phyloP scores from a whole-genome alignment of 2,797 vertebrate species.

The Triplophysa yarkandensis region DNA sequence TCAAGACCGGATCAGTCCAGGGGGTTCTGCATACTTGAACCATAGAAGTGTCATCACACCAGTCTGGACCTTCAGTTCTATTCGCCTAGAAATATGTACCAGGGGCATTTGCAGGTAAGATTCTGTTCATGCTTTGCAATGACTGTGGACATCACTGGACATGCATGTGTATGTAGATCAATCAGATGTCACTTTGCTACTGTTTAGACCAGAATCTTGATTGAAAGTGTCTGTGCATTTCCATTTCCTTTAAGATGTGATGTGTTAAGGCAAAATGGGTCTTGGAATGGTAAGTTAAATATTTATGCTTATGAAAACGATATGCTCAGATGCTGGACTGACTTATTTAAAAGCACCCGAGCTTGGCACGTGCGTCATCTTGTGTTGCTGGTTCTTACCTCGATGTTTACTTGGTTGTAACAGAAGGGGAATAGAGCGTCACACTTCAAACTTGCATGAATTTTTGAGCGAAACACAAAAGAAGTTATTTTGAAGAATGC shows the following conservation, averaged over 20 bases:
- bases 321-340: background rate
- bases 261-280: background rate
- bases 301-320: background rate
- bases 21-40: slow-evolving; percentile 57
- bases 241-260: slow-evolving; percentile 14
- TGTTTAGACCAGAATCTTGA: slow-evolving; percentile 3
- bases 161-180: slow-evolving; percentile 2
- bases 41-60: slow-evolving; percentile 50
- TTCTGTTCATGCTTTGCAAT: slow-evolving; percentile 1
- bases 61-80: slow-evolving; percentile 64
- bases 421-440: background rate
- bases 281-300: slow-evolving; percentile 2
- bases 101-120: slow-evolving; percentile 84
- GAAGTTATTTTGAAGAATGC: no score
- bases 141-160: slow-evolving; percentile 3
- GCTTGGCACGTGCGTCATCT: background rate
- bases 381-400: no score
- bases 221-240: background rate
- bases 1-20: slow-evolving; percentile 37
- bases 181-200: slow-evolving; percentile 2
- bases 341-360: background rate
- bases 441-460: no score
- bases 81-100: slow-evolving; percentile 82
- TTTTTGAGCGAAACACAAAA: no score
- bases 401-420: background rate